Evolutionary conservation across 2,113 vertebrate species (phyloP), one percentile per base, ranked within the genome.

Genomic region (Macquaria ambigua): DNA sequence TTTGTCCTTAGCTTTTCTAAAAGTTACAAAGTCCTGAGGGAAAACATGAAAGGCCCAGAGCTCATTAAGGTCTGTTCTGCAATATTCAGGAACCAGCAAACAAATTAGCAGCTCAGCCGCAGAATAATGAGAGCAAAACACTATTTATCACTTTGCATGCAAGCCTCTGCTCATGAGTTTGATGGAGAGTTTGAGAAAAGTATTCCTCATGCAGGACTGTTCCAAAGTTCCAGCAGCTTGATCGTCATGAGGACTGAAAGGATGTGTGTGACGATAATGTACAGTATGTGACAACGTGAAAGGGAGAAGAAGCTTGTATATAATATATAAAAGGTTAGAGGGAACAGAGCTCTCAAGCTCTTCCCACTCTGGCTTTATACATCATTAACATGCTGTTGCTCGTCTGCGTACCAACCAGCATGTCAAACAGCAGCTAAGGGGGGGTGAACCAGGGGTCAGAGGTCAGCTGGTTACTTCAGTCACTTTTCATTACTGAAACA

Each of bases 61-160:
- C 72, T 90, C 81, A 84, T 90, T 84, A 91, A 63, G 8, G 18
- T n/a, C 46, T 53, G 2, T 23, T 67, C 41, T 34, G 48, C 75
- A 72, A 75, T 62, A 76, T 75, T 79, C 67, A 81, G 69, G 58
- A 83, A 85, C 43, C 79, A 46, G 74, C 56, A 79, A 88, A 86
- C 81, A 82, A 82, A 89, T 89, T 70, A 81, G 53, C 81, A 69
- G 18, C 78, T 71, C 28, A 20, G 61, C 53, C 46, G 0, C 70
- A 76, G 70, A 80, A 74, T 86, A 84, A 87, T 34, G 56, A 80
- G 67, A 86, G 23, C 14, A 62, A 70, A 79, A 71, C 53, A 81
- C 52, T 14, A 28, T 77, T 58, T 4, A 73, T 80, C 16, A 74
- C 59, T 84, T 77, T 34, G 14, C 43, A 83, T 56, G 31, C 59